phyloP scores from a whole-genome alignment of 2,888 invertebrate species.

The Pandemis heparana region DNA sequence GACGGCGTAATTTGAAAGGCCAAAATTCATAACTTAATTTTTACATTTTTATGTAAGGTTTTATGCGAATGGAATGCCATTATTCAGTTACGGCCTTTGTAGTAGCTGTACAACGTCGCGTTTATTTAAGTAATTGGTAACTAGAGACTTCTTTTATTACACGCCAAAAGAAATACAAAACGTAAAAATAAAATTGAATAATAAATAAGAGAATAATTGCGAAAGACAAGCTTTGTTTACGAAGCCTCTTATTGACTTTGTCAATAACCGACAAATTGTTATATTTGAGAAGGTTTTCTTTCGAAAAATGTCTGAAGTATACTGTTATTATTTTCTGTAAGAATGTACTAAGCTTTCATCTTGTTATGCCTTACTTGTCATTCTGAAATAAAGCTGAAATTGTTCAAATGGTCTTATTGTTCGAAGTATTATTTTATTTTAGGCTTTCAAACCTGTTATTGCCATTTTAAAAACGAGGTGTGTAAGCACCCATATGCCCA shows the following conservation, averaged over 20 bases:
- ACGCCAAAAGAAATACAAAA: conserved; percentile 55
- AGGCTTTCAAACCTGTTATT: no score
- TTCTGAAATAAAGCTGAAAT: background rate
- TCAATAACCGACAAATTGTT: conserved; percentile 46
- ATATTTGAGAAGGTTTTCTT: background rate
- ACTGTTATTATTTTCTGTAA: background rate
- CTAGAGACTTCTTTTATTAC: conserved; percentile 47
- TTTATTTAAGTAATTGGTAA: conserved; percentile 61
- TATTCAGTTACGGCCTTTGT: conserved; percentile 36
- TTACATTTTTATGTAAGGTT: conserved; percentile 27
- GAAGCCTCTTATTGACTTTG: conserved; percentile 52
- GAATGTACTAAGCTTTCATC: background rate
- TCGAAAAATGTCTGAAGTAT: background rate
- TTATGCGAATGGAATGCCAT: conserved; percentile 33
- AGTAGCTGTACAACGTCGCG: conserved; percentile 45
- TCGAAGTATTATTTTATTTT: no score
- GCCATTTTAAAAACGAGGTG: no score
- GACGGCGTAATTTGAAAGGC: conserved; percentile 8
- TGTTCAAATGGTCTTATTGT: background rate
- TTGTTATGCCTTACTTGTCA: background rate
- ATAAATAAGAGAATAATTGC: conserved; percentile 67
- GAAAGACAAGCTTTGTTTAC: conserved; percentile 59
- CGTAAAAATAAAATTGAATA: conserved; percentile 55
- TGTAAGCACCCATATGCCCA: no score
- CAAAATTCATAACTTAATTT: conserved; percentile 28